These are phyloP conservation scores for Proteles cristata DNA, from an alignment of 2,113 vertebrate genomes.

Conservation along the genomic window DNA sequence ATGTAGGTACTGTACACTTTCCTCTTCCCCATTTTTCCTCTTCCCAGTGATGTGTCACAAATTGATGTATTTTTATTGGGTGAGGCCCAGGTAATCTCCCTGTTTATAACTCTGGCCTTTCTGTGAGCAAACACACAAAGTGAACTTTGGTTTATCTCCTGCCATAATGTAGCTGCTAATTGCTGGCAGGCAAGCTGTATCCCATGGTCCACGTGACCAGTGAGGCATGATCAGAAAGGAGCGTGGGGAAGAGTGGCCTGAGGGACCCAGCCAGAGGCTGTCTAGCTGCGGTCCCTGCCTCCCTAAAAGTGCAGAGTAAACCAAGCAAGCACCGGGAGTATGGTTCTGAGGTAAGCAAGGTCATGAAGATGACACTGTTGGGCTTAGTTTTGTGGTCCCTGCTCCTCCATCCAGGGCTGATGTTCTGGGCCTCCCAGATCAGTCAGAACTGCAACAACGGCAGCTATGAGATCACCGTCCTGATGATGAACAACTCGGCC, in stretches of 20 bases:
- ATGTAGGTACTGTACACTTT: background rate
- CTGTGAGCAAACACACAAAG: slow-evolving; percentile 84
- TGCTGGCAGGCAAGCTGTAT: slow-evolving; percentile 79
- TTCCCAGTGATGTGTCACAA: slow-evolving; percentile 67
- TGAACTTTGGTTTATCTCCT: slow-evolving; percentile 87
- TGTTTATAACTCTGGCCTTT: slow-evolving; percentile 84
- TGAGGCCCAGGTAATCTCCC: slow-evolving; percentile 78
- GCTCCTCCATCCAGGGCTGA: slow-evolving; percentile 51
- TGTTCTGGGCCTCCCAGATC: background rate
- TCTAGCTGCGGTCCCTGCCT: background rate
- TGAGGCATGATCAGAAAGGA: slow-evolving; percentile 59
- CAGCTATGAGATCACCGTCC: slow-evolving; percentile 89
- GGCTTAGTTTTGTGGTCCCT: slow-evolving; percentile 70
- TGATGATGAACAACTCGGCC: slow-evolving; percentile 91
- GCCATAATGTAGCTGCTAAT: slow-evolving; percentile 81
- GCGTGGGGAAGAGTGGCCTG: slow-evolving; percentile 20
- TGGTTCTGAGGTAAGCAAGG: slow-evolving; percentile 66
- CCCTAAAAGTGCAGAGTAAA: background rate
- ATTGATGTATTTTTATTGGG: slow-evolving; percentile 82
- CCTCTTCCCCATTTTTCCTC: slow-evolving; percentile 57
- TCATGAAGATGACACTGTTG: slow-evolving; percentile 73
- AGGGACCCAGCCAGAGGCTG: slow-evolving; percentile 7
- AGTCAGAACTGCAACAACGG: slow-evolving; percentile 66
- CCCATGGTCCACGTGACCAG: slow-evolving; percentile 51
- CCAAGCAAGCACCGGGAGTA: slow-evolving; percentile 48